These are phyloP conservation scores for Pardalotus punctatus DNA, from an alignment of 2,113 vertebrate species.

Conservation along the genomic window DNA sequence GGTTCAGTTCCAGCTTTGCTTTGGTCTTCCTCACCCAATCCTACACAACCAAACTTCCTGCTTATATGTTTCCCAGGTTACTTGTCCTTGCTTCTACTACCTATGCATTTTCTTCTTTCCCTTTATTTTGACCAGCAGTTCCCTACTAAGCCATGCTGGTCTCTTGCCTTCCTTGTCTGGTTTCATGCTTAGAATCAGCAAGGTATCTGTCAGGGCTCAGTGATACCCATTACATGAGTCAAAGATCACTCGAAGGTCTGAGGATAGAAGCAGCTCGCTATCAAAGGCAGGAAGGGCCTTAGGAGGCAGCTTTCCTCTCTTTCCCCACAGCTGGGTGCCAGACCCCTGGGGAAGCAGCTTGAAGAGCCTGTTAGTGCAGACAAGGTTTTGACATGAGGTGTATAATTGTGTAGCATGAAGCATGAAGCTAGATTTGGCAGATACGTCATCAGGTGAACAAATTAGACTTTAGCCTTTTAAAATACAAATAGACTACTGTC, in stretches of 20 bases:
- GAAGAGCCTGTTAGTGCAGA: not conserved
- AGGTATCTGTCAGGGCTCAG: not conserved
- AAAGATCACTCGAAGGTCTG: not conserved
- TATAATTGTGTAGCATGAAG: not conserved
- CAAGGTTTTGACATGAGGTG: not conserved
- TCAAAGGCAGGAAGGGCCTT: not conserved
- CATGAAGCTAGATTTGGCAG: not conserved
- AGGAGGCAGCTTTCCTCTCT: not conserved
- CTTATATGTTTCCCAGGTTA: not conserved
- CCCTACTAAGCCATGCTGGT: not conserved
- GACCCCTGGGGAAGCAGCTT: fast-evolving
- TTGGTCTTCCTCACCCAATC: not conserved
- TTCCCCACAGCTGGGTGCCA: fast-evolving
- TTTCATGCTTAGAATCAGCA: not conserved
- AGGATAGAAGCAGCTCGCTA: not conserved
- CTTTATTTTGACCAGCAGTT: not conserved
- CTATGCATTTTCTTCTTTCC: not conserved
- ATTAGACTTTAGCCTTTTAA: not conserved
- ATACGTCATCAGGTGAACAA: not conserved
- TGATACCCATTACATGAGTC: fast-evolving
- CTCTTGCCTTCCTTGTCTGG: not conserved
- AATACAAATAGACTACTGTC: not conserved
- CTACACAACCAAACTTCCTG: not conserved
- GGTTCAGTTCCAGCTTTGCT: not conserved
- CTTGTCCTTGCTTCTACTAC: not conserved